A percentile compares a stretch with the other conserved stretches of the same genome.
These are phyloP conservation scores for Thermophis baileyi DNA, from an alignment of 2,113 vertebrate genomes.

Conservation along the genomic window DNA sequence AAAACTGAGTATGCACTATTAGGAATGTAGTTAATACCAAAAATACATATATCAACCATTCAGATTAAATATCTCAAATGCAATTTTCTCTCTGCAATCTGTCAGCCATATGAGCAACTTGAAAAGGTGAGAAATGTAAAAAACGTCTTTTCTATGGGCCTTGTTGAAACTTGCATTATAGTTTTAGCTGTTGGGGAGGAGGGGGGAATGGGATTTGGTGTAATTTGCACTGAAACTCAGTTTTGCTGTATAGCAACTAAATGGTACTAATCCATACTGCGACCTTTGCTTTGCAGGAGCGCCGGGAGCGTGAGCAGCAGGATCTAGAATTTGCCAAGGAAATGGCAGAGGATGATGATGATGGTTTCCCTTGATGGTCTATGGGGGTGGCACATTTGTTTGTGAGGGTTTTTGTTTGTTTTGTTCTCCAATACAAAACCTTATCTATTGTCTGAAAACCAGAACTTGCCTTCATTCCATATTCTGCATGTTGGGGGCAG, in stretches of 20 bases:
- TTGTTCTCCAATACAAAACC: conserved; percentile 39
- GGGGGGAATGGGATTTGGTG: no score
- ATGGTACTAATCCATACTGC: not conserved
- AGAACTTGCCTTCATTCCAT: conserved; percentile 56
- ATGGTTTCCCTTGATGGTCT: conserved; percentile 87
- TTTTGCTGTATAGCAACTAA: not conserved
- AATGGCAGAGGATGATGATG: conserved; percentile 96
- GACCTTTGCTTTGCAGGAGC: conserved; percentile 75
- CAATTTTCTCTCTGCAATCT: no score
- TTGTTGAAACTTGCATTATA: no score
- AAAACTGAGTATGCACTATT: no score
- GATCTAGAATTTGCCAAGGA: conserved; percentile 98
- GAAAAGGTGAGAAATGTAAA: not conserved
- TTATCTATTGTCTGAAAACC: conserved; percentile 15
- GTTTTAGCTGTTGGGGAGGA: no score
- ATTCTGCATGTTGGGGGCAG: conserved; percentile 49
- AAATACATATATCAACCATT: not conserved
- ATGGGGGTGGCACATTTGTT: conserved; percentile 37
- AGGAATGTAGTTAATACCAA: no score
- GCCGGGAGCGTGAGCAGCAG: conserved; percentile 94
- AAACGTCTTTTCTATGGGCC: not conserved
- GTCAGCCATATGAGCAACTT: not conserved
- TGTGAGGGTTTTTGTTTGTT: conserved; percentile 25
- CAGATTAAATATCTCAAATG: not conserved
- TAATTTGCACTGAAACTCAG: not conserved